These are phyloP conservation scores for Brachionus koreanus DNA, from an alignment of 1,140 invertebrate genomes.

Conservation along the genomic window DNA sequence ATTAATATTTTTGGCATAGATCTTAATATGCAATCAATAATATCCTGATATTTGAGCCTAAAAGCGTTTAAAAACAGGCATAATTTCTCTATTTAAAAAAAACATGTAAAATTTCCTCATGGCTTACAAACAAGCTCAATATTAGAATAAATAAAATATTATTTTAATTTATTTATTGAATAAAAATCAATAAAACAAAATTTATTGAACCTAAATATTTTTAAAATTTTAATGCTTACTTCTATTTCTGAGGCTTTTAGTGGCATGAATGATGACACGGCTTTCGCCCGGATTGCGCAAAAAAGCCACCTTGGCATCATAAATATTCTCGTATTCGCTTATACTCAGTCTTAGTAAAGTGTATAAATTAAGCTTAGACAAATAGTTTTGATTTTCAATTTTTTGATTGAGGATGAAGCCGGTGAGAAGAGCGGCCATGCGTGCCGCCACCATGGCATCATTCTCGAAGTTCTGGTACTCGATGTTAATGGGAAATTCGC, in stretches of 20 bases:
- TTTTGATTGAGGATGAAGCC: constrained; percentile 10
- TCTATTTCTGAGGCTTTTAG: not conserved
- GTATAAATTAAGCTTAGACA: constrained; percentile 22
- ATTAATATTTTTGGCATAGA: too few species aligned
- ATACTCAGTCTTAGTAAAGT: constrained; percentile 3
- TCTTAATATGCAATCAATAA: not conserved
- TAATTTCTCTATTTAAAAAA: not conserved
- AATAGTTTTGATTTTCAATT: constrained; percentile 19
- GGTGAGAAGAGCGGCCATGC: not conserved
- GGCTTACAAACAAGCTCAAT: too few species aligned
- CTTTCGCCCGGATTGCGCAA: not conserved
- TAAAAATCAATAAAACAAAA: not conserved
- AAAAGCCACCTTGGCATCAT: constrained; percentile 26
- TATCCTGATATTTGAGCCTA: not conserved
- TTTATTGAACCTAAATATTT: not conserved
- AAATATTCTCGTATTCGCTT: constrained; percentile 15
- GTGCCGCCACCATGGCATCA: not conserved
- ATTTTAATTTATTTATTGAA: too few species aligned
- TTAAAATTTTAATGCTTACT: not conserved
- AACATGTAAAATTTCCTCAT: not conserved
- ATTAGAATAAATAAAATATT: too few species aligned
- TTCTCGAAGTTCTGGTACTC: constrained; percentile 7
- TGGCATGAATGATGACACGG: constrained; percentile 26
- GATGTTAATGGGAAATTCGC: constrained; percentile 41
- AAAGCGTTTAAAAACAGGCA: not conserved